phyloP scores from a whole-genome alignment of 2,888 invertebrate genomes.

The Eilema depressum region DNA sequence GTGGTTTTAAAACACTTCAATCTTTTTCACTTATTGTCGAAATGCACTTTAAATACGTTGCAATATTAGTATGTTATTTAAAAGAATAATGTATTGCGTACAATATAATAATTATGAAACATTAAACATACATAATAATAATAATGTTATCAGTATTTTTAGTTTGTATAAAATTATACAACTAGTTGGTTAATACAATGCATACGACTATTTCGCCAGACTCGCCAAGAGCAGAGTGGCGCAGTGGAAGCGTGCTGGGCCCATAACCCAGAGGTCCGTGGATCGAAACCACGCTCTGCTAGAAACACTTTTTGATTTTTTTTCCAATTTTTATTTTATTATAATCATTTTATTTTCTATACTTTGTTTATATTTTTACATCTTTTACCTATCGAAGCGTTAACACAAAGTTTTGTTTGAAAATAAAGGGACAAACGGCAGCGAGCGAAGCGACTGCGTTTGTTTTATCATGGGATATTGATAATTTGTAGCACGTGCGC shows the following conservation, averaged over 20 bases:
- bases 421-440: conserved; percentile 77
- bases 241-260: conserved; percentile 94
- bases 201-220: conserved; percentile 47
- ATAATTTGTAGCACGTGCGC: conserved; percentile 80
- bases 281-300: conserved; percentile 95
- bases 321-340: conserved; percentile 19
- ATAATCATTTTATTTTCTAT: conserved; percentile 21
- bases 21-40: conserved; percentile 10
- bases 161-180: neutral
- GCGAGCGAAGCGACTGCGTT: conserved; percentile 57
- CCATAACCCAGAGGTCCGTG: conserved; percentile 96
- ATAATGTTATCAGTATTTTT: neutral
- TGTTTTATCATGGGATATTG: conserved; percentile 86
- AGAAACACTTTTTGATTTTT: conserved; percentile 59
- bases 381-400: conserved; percentile 45
- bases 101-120: neutral
- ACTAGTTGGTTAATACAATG: neutral
- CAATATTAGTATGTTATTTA: neutral
- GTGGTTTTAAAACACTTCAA: conserved; percentile 60
- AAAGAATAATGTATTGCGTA: neutral
- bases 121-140: no score
- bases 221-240: conserved; percentile 87
- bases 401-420: conserved; percentile 68
- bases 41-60: neutral
- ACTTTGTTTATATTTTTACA: conserved; percentile 28